These are phyloP conservation scores for Mamestra brassicae DNA, from an alignment of 2,888 invertebrate genomes.

Conservation along the genomic window DNA sequence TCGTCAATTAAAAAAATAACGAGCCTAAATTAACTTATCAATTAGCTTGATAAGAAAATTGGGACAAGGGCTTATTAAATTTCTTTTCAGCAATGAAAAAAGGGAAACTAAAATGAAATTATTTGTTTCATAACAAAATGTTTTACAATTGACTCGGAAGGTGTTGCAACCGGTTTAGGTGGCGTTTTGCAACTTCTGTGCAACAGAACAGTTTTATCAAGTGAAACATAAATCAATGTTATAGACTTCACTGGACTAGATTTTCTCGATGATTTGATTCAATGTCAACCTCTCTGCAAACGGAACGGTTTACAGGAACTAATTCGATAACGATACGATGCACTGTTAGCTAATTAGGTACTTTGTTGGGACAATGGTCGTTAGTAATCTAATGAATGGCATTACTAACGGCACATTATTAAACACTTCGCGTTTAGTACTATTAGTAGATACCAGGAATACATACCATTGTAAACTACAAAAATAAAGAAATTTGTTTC, in stretches of 20 bases:
- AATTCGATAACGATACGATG: background rate
- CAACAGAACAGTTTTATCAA: conserved; percentile 34
- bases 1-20: conserved; percentile 12
- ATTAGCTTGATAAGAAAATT: conserved; percentile 32
- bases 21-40: conserved; percentile 3
- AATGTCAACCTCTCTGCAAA: background rate
- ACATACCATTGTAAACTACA: too few relatives aligned
- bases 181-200: conserved; percentile 59
- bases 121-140: conserved; percentile 53
- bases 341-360: too few relatives aligned
- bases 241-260: conserved; percentile 2
- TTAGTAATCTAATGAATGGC: too few relatives aligned
- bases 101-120: conserved; percentile 54
- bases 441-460: too few relatives aligned
- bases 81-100: conserved; percentile 43
- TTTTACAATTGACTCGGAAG: conserved; percentile 42
- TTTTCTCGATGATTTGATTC: conserved; percentile 23
- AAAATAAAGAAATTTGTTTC: too few relatives aligned
- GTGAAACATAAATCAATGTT: conserved; percentile 36
- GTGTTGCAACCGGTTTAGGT: conserved; percentile 62
- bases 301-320: background rate
- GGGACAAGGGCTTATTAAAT: conserved; percentile 38
- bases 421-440: too few relatives aligned
- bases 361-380: too few relatives aligned
- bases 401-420: too few relatives aligned